Base-by-base conservation (phyloP, 2,113 vertebrate species). In the Ondatra zibethicus region DNA sequence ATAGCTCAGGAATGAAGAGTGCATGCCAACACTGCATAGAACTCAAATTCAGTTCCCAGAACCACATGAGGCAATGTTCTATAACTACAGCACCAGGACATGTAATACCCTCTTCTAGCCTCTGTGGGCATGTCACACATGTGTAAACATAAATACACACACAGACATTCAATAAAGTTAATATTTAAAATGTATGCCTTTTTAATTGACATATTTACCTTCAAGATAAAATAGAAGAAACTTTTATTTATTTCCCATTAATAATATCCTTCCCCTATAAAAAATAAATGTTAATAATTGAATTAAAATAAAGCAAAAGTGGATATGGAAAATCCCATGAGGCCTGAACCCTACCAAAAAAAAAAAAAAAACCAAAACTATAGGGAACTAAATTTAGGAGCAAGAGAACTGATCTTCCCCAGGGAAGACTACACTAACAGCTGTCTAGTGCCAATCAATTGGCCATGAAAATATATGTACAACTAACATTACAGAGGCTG, bases 251-350 rank as follows among this genome's bases (percentile, higher is more conserved):
- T 55, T 96, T 70, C 88, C 45, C 80, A 93, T 70, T 23, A 92
- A 93, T 94, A 84, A 89, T 95, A 92, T 89, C n/a, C 66, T n/a
- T 63, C 7, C 78, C 27, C 81, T 66, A 39, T 97, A 91, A 88
- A 81, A 72, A 55, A 29, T 50, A 17, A 29, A 3, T 80, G 78
- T 97, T 95, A 96, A 0, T 78, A 78, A 93, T 61, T 96, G 94
- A 96, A 97, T 87, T 97, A 94, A 98, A 98, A 88, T 76, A 36
- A 55, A n/a, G 81, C 14, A 0, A 29, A 84, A 42, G 7, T 29
- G 4, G 7, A 63, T 63, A 27, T 25, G 25, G 14, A 61, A 84
- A 84, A 42, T 13, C 4, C 7, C 13, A 31, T 17, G 7, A 42
- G 10, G 13, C 25, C 39, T 63, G 16, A 39, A 10, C 7, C 13